Conservation (phyloP, 1,140 invertebrate species). For the Carposina sasakii region DNA sequence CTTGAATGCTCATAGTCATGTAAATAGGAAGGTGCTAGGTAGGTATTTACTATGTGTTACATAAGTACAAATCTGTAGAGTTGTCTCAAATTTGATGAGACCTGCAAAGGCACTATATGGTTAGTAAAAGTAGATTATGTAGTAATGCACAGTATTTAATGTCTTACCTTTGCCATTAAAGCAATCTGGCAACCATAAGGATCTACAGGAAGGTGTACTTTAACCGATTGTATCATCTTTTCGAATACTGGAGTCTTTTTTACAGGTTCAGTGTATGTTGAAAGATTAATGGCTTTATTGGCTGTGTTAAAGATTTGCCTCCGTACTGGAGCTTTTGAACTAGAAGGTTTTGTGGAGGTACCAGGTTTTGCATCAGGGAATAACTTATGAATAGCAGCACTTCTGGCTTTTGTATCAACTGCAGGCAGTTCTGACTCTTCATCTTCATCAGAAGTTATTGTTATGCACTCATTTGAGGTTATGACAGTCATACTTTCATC, state of each 20-base stretch:
- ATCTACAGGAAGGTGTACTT: constrained; percentile 44
- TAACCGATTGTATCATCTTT: constrained; percentile 43
- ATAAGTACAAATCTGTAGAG: too few species aligned
- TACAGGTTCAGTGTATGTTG: background rate
- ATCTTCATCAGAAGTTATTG: constrained; percentile 25
- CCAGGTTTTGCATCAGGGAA: constrained; percentile 22
- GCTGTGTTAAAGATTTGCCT: too few species aligned
- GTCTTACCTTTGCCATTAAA: constrained; percentile 52
- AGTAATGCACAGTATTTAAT: background rate
- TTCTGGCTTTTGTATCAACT: constrained; percentile 20
- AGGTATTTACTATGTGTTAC: too few species aligned
- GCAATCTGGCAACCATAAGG: constrained; percentile 53
- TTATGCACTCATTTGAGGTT: background rate
- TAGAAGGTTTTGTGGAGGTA: too few species aligned
- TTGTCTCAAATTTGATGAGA: too few species aligned
- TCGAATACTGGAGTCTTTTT: constrained; percentile 20
- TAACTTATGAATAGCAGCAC: constrained; percentile 28
- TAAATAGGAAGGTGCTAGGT: too few species aligned
- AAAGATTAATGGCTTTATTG: too few species aligned
- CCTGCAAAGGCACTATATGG: too few species aligned
- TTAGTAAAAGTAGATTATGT: too few species aligned
- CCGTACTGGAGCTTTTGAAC: too few species aligned
- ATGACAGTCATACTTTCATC: constrained; percentile 18
- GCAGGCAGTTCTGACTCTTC: constrained; percentile 14
- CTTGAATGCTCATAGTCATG: too few species aligned